Evolutionary conservation across 2,797 vertebrate genomes (phyloP).

Genomic region (Hapalemur alaotrensis): DNA sequence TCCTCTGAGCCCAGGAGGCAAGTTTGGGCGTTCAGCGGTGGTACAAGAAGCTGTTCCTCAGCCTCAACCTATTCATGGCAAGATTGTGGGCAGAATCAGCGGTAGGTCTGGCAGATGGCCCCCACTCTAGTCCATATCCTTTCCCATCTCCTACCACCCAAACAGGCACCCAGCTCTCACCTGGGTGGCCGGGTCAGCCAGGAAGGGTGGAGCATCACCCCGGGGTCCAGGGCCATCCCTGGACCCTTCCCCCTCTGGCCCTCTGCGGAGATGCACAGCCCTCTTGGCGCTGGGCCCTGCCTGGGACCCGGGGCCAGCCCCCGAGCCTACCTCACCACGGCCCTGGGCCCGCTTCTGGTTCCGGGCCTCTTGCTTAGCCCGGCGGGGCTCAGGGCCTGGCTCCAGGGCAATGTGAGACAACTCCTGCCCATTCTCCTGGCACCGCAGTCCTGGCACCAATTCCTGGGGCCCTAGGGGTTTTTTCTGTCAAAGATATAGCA

Average conservation of each 20-base stretch:
- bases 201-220: conserved; percentile 48
- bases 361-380: conserved; percentile 88
- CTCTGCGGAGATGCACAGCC: conserved; percentile 82
- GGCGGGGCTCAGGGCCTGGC: conserved; percentile 81
- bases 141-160: background rate
- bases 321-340: conserved; percentile 82
- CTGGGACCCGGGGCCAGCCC: conserved; percentile 81
- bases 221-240: conserved; percentile 70
- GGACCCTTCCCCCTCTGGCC: conserved; percentile 77
- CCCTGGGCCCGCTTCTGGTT: conserved; percentile 88
- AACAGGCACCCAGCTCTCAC: conserved; percentile 37
- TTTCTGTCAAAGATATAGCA: conserved; percentile 73
- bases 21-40: conserved; percentile 56
- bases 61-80: conserved; percentile 54
- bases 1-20: conserved; percentile 76
- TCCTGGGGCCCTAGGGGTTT: conserved; percentile 70
- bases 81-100: conserved; percentile 44
- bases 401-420: conserved; percentile 76
- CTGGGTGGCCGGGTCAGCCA: conserved; percentile 40
- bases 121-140: background rate
- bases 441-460: conserved; percentile 68
- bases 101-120: background rate
- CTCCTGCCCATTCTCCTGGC: conserved; percentile 88
- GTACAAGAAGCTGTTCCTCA: conserved; percentile 62
- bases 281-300: conserved; percentile 84